Evolutionary conservation across 2,113 vertebrate species (phyloP).

Genomic region (Pimephales promelas): DNA sequence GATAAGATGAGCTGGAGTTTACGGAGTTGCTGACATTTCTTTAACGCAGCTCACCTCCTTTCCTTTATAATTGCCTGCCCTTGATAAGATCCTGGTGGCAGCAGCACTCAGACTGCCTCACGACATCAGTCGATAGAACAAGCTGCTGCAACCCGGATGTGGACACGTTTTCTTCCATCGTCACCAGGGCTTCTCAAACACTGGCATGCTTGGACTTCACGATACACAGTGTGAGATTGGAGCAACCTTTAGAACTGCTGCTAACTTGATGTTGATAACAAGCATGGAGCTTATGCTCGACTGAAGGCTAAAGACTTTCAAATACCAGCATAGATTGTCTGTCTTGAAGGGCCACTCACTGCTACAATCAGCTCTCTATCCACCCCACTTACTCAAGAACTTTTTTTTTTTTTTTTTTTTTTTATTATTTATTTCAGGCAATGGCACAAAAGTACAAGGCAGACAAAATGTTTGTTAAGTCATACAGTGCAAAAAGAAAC

Average conservation of each 20-base stretch:
- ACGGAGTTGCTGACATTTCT: slow-evolving; percentile 74
- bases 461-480: no score
- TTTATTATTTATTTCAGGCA: no score
- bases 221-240: not conserved
- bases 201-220: not conserved
- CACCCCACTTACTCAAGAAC: no score
- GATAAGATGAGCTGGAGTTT: slow-evolving; percentile 68
- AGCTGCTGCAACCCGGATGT: slow-evolving; percentile 11
- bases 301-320: slow-evolving; percentile 45
- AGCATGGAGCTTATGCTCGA: not conserved
- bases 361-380: slow-evolving; percentile 14
- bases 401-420: no score
- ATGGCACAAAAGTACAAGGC: no score
- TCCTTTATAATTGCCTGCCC: slow-evolving; percentile 74
- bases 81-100: slow-evolving; percentile 74
- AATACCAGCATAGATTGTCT: slow-evolving; percentile 50
- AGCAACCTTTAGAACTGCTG: slow-evolving; percentile 30
- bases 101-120: slow-evolving; percentile 51
- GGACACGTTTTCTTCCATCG: not conserved
- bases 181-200: not conserved
- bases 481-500: no score
- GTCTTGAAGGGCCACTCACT: not conserved
- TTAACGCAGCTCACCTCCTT: slow-evolving; percentile 64
- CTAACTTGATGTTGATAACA: slow-evolving; percentile 35
- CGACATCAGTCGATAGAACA: slow-evolving; percentile 55